These are phyloP conservation scores for Bombus sylvicola DNA, from an alignment of 1,140 invertebrate genomes.

Conservation along the genomic window DNA sequence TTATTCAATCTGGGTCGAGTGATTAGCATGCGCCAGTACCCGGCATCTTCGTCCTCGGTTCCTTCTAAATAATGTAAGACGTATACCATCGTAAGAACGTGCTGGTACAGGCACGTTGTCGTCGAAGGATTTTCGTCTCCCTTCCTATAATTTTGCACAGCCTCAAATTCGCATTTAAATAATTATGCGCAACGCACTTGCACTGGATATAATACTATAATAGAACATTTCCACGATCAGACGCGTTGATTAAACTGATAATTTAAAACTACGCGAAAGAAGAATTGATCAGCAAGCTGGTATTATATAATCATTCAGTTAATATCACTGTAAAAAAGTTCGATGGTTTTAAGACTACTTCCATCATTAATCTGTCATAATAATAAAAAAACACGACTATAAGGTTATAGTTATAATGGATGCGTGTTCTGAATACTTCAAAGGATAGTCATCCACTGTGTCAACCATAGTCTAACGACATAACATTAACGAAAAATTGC, in stretches of 20 bases:
- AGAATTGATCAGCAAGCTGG: too few species aligned
- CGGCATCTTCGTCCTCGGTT: constrained; percentile 73
- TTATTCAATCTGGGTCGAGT: constrained; percentile 83
- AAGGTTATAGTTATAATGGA: too few species aligned
- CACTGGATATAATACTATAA: not conserved
- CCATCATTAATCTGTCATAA: too few species aligned
- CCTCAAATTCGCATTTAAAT: constrained; percentile 43
- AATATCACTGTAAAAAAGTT: too few species aligned
- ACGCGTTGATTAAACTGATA: not conserved
- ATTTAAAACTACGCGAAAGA: too few species aligned
- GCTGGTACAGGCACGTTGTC: constrained; percentile 47
- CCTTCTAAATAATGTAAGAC: constrained; percentile 82
- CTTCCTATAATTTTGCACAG: constrained; percentile 35
- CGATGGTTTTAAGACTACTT: too few species aligned
- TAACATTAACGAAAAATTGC: not conserved
- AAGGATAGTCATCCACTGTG: too few species aligned
- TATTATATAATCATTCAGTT: too few species aligned
- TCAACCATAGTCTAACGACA: not conserved
- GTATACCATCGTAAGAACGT: constrained; percentile 58
- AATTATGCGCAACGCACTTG: constrained; percentile 34
- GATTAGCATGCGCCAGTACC: constrained; percentile 81
- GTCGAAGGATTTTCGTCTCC: constrained; percentile 22
- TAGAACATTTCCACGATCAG: not conserved
- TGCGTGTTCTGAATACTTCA: too few species aligned
- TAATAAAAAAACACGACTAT: too few species aligned